phyloP scores from a whole-genome alignment of 1,140 invertebrate species.

The Drosophila rufa region DNA sequence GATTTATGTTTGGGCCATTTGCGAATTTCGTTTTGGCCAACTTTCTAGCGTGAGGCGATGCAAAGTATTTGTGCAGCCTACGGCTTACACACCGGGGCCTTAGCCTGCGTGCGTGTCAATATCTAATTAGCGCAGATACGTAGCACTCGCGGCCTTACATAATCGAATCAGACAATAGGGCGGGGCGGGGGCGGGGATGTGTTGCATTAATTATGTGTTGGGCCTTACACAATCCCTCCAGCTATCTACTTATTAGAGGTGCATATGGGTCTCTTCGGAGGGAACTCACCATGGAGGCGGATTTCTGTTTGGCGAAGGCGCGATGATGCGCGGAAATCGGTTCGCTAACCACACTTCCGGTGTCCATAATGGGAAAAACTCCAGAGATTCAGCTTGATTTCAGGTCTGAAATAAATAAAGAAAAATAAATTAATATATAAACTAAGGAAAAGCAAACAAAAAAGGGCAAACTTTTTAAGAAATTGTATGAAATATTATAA shows the following conservation, averaged over 20 bases:
- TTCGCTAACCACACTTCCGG: conserved; percentile 83
- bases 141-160: conserved; percentile 62
- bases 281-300: conserved; percentile 82
- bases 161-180: conserved; percentile 75
- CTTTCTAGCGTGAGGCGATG: conserved; percentile 80
- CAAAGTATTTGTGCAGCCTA: conserved; percentile 51
- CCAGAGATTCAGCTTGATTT: background rate
- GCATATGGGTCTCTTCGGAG: conserved; percentile 4
- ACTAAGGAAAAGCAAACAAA: background rate
- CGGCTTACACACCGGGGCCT: conserved; percentile 3
- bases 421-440: conserved; percentile 2
- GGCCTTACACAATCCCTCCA: conserved; percentile 28
- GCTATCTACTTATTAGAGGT: conserved; percentile 12
- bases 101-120: conserved; percentile 57
- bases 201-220: conserved; percentile 51
- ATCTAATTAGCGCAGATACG: conserved; percentile 65
- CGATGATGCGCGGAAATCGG: conserved; percentile 84
- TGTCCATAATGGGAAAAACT: conserved; percentile 64
- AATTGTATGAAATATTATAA: too few relatives aligned
- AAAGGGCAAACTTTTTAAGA: too few relatives aligned
- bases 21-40: conserved; percentile 74
- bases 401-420: conserved; percentile 37
- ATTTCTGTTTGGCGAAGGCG: conserved; percentile 84
- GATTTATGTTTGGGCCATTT: conserved; percentile 50
- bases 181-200: conserved; percentile 19